A percentile compares a stretch with the other conserved stretches of the same genome.
These are phyloP conservation scores for Florisuga fusca DNA, from an alignment of 2,797 vertebrate genomes.

Conservation along the genomic window DNA sequence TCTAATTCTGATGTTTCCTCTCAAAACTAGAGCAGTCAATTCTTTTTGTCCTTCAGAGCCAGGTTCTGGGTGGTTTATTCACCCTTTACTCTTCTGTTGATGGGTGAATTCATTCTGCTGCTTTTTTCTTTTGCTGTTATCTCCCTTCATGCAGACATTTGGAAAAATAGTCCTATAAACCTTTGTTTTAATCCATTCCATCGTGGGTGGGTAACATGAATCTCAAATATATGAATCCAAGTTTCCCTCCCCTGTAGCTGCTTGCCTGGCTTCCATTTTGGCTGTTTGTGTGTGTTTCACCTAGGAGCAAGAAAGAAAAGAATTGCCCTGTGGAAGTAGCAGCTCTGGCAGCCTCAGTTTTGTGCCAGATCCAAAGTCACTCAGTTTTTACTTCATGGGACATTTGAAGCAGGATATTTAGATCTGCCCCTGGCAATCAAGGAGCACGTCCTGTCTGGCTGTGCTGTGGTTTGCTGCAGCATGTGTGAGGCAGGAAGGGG, in stretches of 20 bases:
- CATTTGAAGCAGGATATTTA: background rate
- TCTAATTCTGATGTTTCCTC: background rate
- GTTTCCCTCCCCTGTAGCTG: background rate
- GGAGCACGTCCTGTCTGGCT: background rate
- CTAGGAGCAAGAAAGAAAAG: background rate
- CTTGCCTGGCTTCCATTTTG: background rate
- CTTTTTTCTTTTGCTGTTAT: background rate
- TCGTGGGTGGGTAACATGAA: rapidly evolving
- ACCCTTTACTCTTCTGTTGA: background rate
- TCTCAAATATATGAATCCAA: background rate
- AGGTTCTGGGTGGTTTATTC: background rate
- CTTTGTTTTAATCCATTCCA: background rate
- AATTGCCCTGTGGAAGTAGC: background rate
- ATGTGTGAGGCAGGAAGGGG: rapidly evolving
- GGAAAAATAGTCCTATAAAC: background rate
- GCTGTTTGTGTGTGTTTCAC: background rate
- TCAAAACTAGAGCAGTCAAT: background rate
- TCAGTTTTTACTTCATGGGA: rapidly evolving
- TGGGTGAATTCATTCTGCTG: background rate
- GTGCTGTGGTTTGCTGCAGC: background rate
- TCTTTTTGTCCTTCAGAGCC: background rate
- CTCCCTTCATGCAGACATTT: background rate
- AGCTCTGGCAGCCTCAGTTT: background rate
- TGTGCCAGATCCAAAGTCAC: background rate
- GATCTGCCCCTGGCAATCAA: background rate